A percentile compares a stretch with the other conserved stretches of the same genome.
Conservation (phyloP, 2,888 invertebrate species). For the Cantharis nigra region DNA sequence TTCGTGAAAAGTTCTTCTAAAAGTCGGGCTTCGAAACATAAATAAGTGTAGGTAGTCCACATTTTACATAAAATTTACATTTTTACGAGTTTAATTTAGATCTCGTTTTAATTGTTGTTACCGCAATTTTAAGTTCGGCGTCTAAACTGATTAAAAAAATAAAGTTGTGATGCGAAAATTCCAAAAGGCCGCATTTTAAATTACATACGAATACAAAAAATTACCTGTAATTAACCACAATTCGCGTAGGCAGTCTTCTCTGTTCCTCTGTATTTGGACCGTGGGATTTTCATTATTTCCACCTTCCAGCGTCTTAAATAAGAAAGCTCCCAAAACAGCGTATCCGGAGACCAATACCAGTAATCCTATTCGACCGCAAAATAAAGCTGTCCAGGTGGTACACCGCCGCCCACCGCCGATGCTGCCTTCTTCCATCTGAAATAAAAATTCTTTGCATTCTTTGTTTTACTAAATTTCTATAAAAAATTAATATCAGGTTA, state of each 20-base stretch:
- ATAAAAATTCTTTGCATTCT: slow-evolving; percentile 9
- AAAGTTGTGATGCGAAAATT: not conserved
- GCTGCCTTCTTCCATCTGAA: slow-evolving; percentile 47
- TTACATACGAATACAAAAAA: slow-evolving; percentile 32
- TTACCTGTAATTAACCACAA: slow-evolving; percentile 82
- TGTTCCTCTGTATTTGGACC: slow-evolving; percentile 47
- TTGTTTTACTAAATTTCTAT: not conserved
- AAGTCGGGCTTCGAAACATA: not conserved
- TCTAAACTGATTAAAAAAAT: not conserved
- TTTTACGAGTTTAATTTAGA: not conserved
- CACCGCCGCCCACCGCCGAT: slow-evolving; percentile 24
- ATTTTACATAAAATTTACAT: slow-evolving; percentile 5
- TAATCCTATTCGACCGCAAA: slow-evolving; percentile 51
- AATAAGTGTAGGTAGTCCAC: not conserved
- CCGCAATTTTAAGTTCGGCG: not conserved
- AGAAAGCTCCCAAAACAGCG: slow-evolving; percentile 52
- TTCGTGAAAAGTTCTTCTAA: not conserved
- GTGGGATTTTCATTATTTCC: slow-evolving; percentile 42
- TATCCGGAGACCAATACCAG: slow-evolving; percentile 51
- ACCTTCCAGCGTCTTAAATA: slow-evolving; percentile 51
- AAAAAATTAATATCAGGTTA: not conserved
- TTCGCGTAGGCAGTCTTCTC: slow-evolving; percentile 66
- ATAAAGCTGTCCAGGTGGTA: slow-evolving; percentile 47
- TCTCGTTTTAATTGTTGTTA: not conserved
- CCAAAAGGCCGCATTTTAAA: not conserved